Evolutionary conservation across 2,888 invertebrate genomes (phyloP).

Genomic region (Himalopsyche japonica): DNA sequence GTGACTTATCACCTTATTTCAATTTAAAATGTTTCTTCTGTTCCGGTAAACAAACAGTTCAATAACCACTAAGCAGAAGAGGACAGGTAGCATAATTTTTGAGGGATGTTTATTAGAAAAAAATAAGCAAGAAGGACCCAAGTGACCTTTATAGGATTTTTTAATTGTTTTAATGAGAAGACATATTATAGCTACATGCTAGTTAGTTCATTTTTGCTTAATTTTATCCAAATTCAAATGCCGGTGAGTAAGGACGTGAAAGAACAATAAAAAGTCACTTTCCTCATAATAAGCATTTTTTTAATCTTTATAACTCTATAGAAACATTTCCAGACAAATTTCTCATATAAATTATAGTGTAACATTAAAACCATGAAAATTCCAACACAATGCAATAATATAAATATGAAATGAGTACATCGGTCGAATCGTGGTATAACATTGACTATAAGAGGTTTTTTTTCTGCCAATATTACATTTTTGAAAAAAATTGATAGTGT

Average conservation of each 20-base stretch:
- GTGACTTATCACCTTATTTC: background rate
- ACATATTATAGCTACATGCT: too few relatives aligned
- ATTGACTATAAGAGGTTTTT: too few relatives aligned
- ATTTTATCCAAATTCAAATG: background rate
- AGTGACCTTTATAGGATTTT: too few relatives aligned
- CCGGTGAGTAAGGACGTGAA: background rate
- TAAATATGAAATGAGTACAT: background rate
- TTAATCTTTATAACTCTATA: slow-evolving; percentile 18
- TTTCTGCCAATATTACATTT: too few relatives aligned
- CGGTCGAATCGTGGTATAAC: too few relatives aligned
- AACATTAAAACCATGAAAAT: background rate
- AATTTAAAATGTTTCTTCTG: too few relatives aligned
- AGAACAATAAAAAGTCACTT: background rate
- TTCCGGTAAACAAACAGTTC: too few relatives aligned
- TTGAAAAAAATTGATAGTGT: too few relatives aligned
- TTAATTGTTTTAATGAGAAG: too few relatives aligned
- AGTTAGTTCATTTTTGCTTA: background rate
- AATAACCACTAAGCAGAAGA: too few relatives aligned
- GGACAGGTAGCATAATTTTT: background rate
- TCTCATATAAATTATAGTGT: background rate
- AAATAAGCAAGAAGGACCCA: too few relatives aligned
- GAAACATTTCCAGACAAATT: slow-evolving; percentile 12
- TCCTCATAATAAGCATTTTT: slow-evolving; percentile 22
- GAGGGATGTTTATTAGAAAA: background rate
- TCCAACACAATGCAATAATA: background rate